phyloP scores from a whole-genome alignment of 2,113 vertebrate genomes.

The Alectura lathami region DNA sequence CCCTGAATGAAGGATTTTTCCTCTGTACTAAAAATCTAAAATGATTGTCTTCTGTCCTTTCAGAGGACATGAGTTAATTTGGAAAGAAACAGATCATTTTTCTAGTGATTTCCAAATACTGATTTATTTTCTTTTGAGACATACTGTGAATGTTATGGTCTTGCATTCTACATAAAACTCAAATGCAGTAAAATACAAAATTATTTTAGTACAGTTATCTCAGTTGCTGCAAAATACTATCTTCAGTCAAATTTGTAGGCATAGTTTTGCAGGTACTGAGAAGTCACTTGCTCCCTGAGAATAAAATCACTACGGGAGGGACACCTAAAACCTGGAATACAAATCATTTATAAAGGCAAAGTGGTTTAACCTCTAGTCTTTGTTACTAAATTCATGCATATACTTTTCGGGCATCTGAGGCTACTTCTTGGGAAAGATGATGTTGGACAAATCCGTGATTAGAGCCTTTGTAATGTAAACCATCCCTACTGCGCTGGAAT shows the following conservation, averaged over 20 bases:
- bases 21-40: not conserved
- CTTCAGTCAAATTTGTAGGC: slow-evolving; percentile 62
- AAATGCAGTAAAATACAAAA: not conserved
- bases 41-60: not conserved
- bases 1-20: not conserved
- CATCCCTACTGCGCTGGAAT: slow-evolving; percentile 69
- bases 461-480: slow-evolving; percentile 75
- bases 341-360: slow-evolving; percentile 58
- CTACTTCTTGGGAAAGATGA: slow-evolving; percentile 71
- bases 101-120: not conserved
- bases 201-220: slow-evolving; percentile 65
- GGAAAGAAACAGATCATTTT: not conserved
- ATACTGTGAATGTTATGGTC: not conserved
- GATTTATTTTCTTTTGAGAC: slow-evolving; percentile 3
- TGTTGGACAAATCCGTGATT: slow-evolving; percentile 72
- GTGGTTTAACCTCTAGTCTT: slow-evolving; percentile 31
- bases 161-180: not conserved
- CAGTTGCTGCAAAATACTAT: slow-evolving; percentile 57
- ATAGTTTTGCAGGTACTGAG: slow-evolving; percentile 65
- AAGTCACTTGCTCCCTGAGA: slow-evolving; percentile 67
- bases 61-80: not conserved
- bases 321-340: slow-evolving; percentile 66
- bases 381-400: slow-evolving; percentile 66
- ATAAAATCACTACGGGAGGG: slow-evolving; percentile 66
- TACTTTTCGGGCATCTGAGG: slow-evolving; percentile 58